These are phyloP conservation scores for Neotoxoptera formosana DNA, from an alignment of 1,140 invertebrate species.

Conservation along the genomic window DNA sequence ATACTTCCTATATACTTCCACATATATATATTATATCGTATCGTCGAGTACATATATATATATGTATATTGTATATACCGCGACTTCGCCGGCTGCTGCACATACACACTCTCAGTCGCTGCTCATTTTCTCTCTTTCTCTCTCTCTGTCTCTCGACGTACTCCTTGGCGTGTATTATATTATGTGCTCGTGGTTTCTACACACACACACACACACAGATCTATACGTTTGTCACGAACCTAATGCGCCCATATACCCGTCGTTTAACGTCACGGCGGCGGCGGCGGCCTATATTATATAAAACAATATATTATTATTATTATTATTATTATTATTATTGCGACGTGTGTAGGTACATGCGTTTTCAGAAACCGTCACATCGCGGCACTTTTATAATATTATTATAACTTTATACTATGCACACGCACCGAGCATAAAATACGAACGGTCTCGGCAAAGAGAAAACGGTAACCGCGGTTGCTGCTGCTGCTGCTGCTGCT, in stretches of 20 bases:
- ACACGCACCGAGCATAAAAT: neutral
- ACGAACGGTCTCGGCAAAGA: neutral
- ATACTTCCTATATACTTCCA: neutral
- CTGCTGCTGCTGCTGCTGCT: too few species aligned
- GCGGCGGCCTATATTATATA: neutral
- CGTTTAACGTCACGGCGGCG: neutral
- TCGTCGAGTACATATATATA: neutral
- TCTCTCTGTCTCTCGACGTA: neutral
- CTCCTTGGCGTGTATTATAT: neutral
- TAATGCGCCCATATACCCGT: neutral
- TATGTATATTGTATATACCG: neutral
- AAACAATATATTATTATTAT: neutral
- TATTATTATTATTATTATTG: neutral
- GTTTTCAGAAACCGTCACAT: conserved; percentile 5
- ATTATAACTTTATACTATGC: neutral
- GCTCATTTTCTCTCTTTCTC: neutral
- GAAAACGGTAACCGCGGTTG: neutral
- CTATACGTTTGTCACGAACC: conserved; percentile 25
- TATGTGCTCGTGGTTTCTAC: neutral
- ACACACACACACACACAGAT: neutral
- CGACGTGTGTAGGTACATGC: neutral
- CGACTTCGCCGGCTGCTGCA: neutral
- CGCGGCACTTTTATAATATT: neutral
- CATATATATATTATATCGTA: neutral
- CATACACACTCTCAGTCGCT: neutral